Conservation (phyloP, 2,888 invertebrate genomes). For the Subacronicta megacephala region DNA sequence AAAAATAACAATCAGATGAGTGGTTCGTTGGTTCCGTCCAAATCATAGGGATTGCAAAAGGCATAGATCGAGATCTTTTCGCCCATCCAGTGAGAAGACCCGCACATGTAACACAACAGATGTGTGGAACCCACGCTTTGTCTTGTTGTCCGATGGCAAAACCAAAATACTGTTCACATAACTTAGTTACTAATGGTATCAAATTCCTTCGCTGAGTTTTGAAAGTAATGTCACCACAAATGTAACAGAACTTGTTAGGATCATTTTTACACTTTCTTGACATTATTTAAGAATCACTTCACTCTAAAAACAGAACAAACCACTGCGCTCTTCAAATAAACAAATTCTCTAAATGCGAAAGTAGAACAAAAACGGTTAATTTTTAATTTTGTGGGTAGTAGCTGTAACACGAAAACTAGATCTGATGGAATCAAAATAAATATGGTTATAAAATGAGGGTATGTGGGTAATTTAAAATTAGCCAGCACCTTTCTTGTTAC, state of each 20-base stretch:
- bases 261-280: conserved; percentile 37
- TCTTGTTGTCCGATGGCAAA: conserved; percentile 22
- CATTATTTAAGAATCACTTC: conserved; percentile 24
- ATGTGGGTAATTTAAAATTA: conserved; percentile 29
- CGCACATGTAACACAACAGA: conserved; percentile 41
- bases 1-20: conserved; percentile 19
- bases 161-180: conserved; percentile 1
- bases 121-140: conserved; percentile 37
- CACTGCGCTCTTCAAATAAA: conserved; percentile 4
- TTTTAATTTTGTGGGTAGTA: neutral
- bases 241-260: conserved; percentile 35
- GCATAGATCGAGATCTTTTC: conserved; percentile 39
- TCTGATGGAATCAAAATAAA: conserved; percentile 3
- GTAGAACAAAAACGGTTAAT: neutral
- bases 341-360: conserved; percentile 4
- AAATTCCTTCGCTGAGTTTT: conserved; percentile 28
- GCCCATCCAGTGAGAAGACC: conserved; percentile 14
- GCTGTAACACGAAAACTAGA: conserved; percentile 5
- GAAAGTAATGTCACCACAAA: conserved; percentile 38
- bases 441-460: conserved; percentile 12
- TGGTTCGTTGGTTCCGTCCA: conserved; percentile 24
- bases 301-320: conserved; percentile 4
- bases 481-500: conserved; percentile 27
- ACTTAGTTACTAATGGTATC: conserved; percentile 10
- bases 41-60: conserved; percentile 35